A percentile compares a stretch with the other conserved stretches of the same genome.
Conservation (phyloP, 2,888 invertebrate species). For the Aphodius sticticus region DNA sequence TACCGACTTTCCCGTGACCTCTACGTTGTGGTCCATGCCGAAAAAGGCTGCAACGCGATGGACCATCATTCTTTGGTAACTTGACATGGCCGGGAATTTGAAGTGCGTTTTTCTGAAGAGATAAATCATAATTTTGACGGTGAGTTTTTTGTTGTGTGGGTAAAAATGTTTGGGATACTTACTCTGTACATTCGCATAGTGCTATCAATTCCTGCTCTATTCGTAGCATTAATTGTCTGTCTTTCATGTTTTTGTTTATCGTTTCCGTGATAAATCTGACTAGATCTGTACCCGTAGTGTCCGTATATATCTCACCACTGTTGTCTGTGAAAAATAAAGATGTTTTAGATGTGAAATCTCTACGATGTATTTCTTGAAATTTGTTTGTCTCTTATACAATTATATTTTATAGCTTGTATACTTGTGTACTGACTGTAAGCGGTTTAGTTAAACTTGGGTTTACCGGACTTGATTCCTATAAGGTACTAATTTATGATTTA, state of each 20-base stretch:
- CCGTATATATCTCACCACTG: conserved; percentile 77
- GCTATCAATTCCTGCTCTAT: conserved; percentile 88
- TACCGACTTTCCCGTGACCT: conserved; percentile 82
- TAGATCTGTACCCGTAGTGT: conserved; percentile 82
- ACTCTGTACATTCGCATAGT: conserved; percentile 85
- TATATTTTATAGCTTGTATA: too few species aligned
- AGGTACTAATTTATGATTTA: too few species aligned
- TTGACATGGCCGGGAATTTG: conserved; percentile 92
- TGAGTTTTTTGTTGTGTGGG: neutral
- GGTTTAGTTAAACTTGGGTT: too few species aligned
- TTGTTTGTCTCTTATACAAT: too few species aligned
- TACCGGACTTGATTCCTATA: too few species aligned
- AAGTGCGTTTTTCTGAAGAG: conserved; percentile 73
- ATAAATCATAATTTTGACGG: neutral
- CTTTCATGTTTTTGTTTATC: conserved; percentile 88
- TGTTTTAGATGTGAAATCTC: neutral
- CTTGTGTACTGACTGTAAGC: too few species aligned
- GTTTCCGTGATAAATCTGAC: conserved; percentile 90
- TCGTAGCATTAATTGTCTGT: conserved; percentile 83
- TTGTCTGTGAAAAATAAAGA: conserved; percentile 68
- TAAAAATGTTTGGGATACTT: conserved; percentile 52
- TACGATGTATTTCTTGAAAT: too few species aligned
- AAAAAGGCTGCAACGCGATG: conserved; percentile 94
- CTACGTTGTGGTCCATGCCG: conserved; percentile 93
- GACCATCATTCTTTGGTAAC: conserved; percentile 95